Evolutionary conservation across 2,797 vertebrate genomes (phyloP).

Genomic region (Megalops cyprinoides): DNA sequence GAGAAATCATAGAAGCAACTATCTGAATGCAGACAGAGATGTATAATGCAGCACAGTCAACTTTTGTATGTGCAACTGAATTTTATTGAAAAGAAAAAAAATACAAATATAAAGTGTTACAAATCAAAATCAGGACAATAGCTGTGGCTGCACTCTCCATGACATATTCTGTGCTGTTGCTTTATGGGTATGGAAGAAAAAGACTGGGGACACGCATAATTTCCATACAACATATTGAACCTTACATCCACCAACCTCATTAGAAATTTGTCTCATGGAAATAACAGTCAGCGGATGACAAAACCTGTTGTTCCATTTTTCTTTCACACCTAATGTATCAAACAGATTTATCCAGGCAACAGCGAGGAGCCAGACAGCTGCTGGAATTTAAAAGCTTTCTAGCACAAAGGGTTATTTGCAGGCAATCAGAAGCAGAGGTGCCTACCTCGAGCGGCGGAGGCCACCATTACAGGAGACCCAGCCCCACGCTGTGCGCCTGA

Average conservation of each 20-base stretch:
- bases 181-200: background rate
- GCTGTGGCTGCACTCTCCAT: background rate
- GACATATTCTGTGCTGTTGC: background rate
- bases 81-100: background rate
- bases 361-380: background rate
- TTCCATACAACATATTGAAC: background rate
- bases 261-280: background rate
- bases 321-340: background rate
- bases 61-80: background rate
- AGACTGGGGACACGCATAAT: background rate
- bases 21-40: too few relatives aligned
- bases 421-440: conserved; percentile 25
- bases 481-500: conserved; percentile 32
- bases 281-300: background rate
- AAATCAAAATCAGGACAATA: background rate
- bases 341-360: conserved; percentile 2
- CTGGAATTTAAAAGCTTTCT: conserved; percentile 37
- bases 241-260: background rate
- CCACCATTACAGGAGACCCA: conserved; percentile 37
- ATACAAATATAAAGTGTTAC: background rate
- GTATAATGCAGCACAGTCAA: background rate
- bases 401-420: conserved; percentile 36
- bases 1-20: background rate
- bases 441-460: conserved; percentile 3
- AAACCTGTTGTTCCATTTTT: background rate